Percentiles rank a stretch among this genome's conserved stretches.
Conservation (phyloP, 2,797 vertebrate genomes). For the Sebastes itinus region DNA sequence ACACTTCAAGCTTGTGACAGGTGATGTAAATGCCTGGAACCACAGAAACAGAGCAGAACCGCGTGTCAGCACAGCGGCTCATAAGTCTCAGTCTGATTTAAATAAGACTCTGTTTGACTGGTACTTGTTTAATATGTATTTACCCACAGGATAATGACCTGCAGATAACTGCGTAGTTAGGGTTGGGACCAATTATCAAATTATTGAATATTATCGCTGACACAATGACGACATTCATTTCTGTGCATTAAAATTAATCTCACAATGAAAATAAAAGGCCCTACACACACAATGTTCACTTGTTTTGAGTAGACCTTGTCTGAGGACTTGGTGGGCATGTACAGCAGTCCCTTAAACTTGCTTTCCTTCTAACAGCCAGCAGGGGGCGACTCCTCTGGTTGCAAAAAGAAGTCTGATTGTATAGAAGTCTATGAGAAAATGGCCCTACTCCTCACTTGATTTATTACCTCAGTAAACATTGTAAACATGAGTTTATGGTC, state of each 20-base stretch:
- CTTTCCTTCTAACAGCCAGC: too few species aligned
- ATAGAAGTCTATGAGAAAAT: too few species aligned
- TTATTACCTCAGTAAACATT: too few species aligned
- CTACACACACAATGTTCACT: neutral
- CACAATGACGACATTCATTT: neutral
- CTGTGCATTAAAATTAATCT: neutral
- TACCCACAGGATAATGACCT: neutral
- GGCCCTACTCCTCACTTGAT: too few species aligned
- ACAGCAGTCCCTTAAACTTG: neutral
- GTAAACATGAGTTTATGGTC: too few species aligned
- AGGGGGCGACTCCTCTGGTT: too few species aligned
- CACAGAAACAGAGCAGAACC: neutral
- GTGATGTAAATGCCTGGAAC: slow-evolving; percentile 14
- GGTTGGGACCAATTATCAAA: neutral
- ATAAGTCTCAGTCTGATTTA: neutral
- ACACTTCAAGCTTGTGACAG: slow-evolving; percentile 29
- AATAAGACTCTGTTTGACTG: neutral
- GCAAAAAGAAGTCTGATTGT: too few species aligned
- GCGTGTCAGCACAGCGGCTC: neutral
- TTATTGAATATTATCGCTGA: neutral
- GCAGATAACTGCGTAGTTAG: neutral
- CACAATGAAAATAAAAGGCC: neutral
- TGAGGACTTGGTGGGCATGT: neutral
- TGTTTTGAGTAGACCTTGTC: neutral
- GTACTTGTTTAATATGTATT: neutral